Percentiles rank a stretch among this genome's conserved stretches.
Conservation (phyloP, 53 echinoderm and acorn worm genomes). For the Temnopleurus reevesii region DNA sequence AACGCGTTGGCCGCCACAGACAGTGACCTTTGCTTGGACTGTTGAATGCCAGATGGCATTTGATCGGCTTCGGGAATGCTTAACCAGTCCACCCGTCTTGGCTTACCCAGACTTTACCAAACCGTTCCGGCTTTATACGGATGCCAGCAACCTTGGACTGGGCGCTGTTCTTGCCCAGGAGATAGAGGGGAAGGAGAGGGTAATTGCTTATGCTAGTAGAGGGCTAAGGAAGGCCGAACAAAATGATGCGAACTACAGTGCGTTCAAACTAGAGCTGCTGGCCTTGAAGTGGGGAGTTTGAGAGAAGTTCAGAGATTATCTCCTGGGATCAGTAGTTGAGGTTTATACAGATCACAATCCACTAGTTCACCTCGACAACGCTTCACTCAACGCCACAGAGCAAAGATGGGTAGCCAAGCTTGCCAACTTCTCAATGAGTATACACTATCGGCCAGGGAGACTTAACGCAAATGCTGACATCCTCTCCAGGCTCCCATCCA, state of each 20-base stretch:
- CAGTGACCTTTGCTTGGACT: background rate
- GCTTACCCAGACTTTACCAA: background rate
- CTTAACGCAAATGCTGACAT: constrained; percentile 46
- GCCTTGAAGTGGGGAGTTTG: background rate
- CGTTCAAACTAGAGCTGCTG: background rate
- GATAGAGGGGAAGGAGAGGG: background rate
- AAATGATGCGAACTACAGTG: constrained; percentile 2
- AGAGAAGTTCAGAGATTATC: constrained; percentile 67
- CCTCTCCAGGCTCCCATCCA: constrained; percentile 42
- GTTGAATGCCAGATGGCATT: background rate
- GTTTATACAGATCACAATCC: constrained; percentile 72
- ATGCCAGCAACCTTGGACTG: background rate
- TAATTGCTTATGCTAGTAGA: background rate
- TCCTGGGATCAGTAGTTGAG: constrained; percentile 34
- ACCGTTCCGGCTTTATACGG: background rate
- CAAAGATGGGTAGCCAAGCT: constrained; percentile 57
- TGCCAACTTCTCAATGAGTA: constrained; percentile 34
- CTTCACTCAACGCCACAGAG: constrained; percentile 47
- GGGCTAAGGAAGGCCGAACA: background rate
- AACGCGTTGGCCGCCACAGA: no score
- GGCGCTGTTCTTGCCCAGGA: background rate
- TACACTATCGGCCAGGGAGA: constrained; percentile 41
- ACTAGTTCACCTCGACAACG: constrained; percentile 49
- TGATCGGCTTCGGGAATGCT: background rate
- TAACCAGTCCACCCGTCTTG: background rate